Percentiles rank a stretch among this genome's conserved stretches.
Conservation (phyloP, 2,797 vertebrate species). For the Eulemur rubriventer region DNA sequence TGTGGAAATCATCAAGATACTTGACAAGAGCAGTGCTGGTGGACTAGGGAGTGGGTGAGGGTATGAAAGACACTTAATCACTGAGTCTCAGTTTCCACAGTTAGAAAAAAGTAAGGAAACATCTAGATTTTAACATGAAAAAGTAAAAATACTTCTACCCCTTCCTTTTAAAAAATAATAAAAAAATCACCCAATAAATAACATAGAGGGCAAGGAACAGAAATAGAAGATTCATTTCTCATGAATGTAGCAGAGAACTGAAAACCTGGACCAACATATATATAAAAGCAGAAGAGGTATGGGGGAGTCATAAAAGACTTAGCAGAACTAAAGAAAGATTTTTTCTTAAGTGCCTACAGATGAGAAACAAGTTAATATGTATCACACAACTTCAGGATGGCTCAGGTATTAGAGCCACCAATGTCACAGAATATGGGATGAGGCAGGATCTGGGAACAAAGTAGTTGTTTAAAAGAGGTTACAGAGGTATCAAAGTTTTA, state of each 20-base stretch:
- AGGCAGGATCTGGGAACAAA: neutral
- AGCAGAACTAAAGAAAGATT: neutral
- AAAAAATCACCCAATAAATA: neutral
- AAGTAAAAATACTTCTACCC: neutral
- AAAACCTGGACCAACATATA: neutral
- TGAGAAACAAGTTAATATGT: neutral
- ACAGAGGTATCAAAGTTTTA: neutral
- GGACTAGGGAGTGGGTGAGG: neutral
- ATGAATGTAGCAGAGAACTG: neutral
- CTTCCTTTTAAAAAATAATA: neutral
- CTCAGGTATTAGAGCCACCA: neutral
- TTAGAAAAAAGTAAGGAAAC: neutral
- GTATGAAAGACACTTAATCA: neutral
- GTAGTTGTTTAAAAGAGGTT: neutral
- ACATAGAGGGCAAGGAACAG: neutral
- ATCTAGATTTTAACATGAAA: constrained; percentile 5
- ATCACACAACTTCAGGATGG: neutral
- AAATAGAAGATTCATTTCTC: neutral
- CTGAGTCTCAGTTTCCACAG: neutral
- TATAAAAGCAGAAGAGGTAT: neutral
- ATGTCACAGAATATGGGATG: neutral
- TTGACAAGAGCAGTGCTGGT: neutral
- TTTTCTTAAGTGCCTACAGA: neutral
- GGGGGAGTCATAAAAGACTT: neutral
- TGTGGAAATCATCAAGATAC: neutral